Base-by-base conservation (phyloP, 2,888 invertebrate species). In the Drosophila hamatofila region DNA sequence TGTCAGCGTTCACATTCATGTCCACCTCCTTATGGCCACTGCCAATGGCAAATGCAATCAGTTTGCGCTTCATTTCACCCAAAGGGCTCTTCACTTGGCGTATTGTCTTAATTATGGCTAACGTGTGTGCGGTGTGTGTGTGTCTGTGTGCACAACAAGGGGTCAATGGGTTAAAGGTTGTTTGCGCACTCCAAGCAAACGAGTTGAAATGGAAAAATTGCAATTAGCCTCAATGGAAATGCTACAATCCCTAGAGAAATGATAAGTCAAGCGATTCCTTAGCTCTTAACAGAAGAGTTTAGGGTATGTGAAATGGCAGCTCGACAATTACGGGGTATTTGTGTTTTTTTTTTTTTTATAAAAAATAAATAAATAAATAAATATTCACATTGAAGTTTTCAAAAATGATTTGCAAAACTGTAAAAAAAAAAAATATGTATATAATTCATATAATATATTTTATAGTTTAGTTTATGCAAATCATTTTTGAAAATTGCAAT, bases 61-160 rank as follows among this genome's bases (percentile, higher is more conserved):
- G 73, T 78, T 86, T 83, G 67, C 75, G 76, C 78, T 82, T 86
- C 84, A 90, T 74, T 87, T 86, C 81, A 84, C 76, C 84, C 70
- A 73, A 65, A 41, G 21, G 60, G 58, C 60, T 64, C 57, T 46
- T 72, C 72, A 81, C 80, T 74, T 72, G 66, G 61, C 57, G 55
- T 77, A 78, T 83, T 80, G 85, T 87, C 89, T 90, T 81, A 73
- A 78, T 90, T 88, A 90, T 83, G 74, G 64, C 33, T 69, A 51
- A 42, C 58, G 33, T 30, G 8, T 30, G 25, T 23, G 33, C 16
- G 33, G 2, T 37, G 21, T 41, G 16, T 33, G 37, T 33, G 9
- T 25, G 21, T 41, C 12, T 33, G 33, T 23, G 51, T 25, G 37
- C 33, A 33, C 51, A 51, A 27, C 37, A 46, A 23, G 46, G 46